Conservation (phyloP, 2,113 vertebrate genomes). For the Heterocephalus glaber region DNA sequence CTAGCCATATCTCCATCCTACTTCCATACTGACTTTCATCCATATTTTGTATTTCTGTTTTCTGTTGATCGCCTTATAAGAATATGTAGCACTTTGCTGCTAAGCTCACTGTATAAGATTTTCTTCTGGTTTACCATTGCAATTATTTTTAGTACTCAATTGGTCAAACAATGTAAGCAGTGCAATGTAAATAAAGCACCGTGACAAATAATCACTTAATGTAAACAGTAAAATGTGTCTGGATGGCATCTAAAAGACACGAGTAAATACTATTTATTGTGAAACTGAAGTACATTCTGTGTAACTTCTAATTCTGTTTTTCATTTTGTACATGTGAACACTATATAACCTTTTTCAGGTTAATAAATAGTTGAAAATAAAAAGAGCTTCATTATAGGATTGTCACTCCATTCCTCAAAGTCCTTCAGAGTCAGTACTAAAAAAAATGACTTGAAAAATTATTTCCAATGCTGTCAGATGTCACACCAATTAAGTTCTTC, state of each 20-base stretch:
- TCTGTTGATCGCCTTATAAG: not conserved
- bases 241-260: not conserved
- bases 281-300: not conserved
- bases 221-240: not conserved
- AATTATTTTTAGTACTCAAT: no score
- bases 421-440: not conserved
- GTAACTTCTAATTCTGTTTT: not conserved
- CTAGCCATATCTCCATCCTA: not conserved
- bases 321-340: not conserved
- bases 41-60: not conserved
- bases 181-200: not conserved
- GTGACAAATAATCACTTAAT: not conserved
- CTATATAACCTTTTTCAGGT: not conserved
- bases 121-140: not conserved
- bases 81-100: not conserved
- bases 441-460: not conserved
- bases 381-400: not conserved
- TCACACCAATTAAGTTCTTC: not conserved
- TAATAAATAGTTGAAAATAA: not conserved
- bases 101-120: not conserved
- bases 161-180: not conserved
- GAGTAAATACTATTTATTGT: not conserved
- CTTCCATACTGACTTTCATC: not conserved
- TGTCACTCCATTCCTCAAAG: not conserved
- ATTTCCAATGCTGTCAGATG: not conserved